Base-by-base conservation (phyloP, 1,140 invertebrate genomes). In the Wasmannia auropunctata region DNA sequence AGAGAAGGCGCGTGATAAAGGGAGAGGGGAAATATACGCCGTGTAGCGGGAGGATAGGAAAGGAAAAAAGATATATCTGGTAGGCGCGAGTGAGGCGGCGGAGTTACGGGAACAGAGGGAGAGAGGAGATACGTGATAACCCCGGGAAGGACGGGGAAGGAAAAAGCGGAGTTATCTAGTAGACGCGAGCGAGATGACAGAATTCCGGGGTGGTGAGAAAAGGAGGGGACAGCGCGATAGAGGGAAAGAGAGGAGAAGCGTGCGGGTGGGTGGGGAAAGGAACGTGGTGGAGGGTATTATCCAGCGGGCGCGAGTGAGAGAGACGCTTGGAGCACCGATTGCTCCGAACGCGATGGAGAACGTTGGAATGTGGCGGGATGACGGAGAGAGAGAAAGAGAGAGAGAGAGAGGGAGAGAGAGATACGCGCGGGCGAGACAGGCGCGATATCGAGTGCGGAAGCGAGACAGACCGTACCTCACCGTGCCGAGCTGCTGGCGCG, bases 11-110 rank as follows among this genome's bases (percentile, higher is more conserved):
- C 11, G 58, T 25, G 16, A 28, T 19, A 46, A 62, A 72, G 72
- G 10, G 14, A 72, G 75, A 63, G 40, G 46, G 54, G 14, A 34
- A 51, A n/a, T 11, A 25, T 5, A n/a, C 3, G 40, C 3, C n/a
- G 58, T 56, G 60, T 75, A 67, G 62, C 74, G 87, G 87, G 77
- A 62, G 85, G 25, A 43, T n/a, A 58, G 51, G 22, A 40, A 63
- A 62, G 79, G 43, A 60, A 49, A 60, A 54, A 43, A 14, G 56
- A 75, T 28, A 8, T 46, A 84, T 72, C 80, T 19, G 46, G 8
- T 22, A 65, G 70, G 80, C 22, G 79, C 28, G 62, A 69, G 85
- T n/a, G 63, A 67, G 58, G n/a, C 25, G 62, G 34, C 60, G 34
- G 54, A 43, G 72, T 43, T 11, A 14, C 46, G n/a, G 49, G 5